These are phyloP conservation scores for Microtus oregoni DNA, from an alignment of 2,113 vertebrate genomes.

Conservation along the genomic window DNA sequence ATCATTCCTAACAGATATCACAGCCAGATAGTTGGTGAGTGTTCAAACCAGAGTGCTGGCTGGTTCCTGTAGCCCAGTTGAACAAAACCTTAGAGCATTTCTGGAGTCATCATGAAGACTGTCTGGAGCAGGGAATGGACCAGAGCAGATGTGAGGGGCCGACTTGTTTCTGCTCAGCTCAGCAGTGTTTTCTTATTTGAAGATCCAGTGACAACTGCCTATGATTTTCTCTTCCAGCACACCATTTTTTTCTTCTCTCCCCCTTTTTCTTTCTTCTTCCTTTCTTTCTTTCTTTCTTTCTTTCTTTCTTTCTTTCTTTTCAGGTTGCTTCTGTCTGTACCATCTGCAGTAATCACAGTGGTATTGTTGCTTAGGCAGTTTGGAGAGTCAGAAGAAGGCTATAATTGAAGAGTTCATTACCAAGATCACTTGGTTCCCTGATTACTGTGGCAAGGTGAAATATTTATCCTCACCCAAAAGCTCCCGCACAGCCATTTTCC, in stretches of 20 bases:
- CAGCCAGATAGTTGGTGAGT: neutral
- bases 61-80: neutral
- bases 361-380: slow-evolving; percentile 82
- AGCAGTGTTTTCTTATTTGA: slow-evolving; percentile 22
- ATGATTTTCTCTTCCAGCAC: neutral
- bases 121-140: neutral
- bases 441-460: slow-evolving; percentile 89
- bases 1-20: neutral
- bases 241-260: too few relatives aligned
- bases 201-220: slow-evolving; percentile 2
- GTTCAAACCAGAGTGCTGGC: neutral
- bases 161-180: neutral
- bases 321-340: slow-evolving; percentile 73
- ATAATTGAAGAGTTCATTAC: slow-evolving; percentile 90
- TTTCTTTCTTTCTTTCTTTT: neutral
- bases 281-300: neutral
- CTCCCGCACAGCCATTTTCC: slow-evolving; percentile 91
- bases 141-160: neutral
- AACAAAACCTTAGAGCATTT: neutral
- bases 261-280: too few relatives aligned
- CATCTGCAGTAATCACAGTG: slow-evolving; percentile 81
- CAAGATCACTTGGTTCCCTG: slow-evolving; percentile 87
- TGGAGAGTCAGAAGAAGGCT: slow-evolving; percentile 85
- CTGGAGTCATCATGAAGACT: neutral
- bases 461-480: slow-evolving; percentile 89